phyloP scores from a whole-genome alignment of 2,888 invertebrate genomes.

The Pollenia amentaria region DNA sequence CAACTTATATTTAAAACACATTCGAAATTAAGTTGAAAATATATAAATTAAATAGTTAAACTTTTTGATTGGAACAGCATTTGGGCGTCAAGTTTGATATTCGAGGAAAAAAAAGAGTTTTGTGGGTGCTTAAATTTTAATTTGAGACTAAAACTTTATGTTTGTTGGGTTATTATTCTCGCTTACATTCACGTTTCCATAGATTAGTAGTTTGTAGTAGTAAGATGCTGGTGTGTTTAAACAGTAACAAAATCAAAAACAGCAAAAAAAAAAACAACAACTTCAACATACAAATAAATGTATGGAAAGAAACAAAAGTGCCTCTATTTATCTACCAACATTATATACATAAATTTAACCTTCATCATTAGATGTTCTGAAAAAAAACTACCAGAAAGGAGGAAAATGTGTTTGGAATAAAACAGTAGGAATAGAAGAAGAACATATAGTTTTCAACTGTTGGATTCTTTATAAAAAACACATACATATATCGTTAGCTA shows the following conservation, averaged over 20 bases:
- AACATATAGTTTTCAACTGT: neutral
- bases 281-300: neutral
- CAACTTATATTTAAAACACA: too few relatives aligned
- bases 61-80: too few relatives aligned
- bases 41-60: too few relatives aligned
- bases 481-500: neutral
- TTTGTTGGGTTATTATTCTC: too few relatives aligned
- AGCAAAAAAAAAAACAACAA: neutral
- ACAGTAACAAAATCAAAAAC: neutral
- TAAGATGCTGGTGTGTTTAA: too few relatives aligned
- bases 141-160: too few relatives aligned
- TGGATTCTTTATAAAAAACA: neutral
- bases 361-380: constrained; percentile 54
- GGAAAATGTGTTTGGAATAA: neutral
- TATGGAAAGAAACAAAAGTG: neutral
- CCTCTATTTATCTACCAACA: constrained; percentile 7
- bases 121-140: too few relatives aligned
- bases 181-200: too few relatives aligned
- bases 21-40: too few relatives aligned
- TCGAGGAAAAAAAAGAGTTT: too few relatives aligned
- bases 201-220: too few relatives aligned
- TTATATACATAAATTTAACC: constrained; percentile 28
- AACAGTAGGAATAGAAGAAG: neutral
- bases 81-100: too few relatives aligned
- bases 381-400: neutral